Conservation (phyloP, 2,113 vertebrate genomes). For the Hyaena hyaena region DNA sequence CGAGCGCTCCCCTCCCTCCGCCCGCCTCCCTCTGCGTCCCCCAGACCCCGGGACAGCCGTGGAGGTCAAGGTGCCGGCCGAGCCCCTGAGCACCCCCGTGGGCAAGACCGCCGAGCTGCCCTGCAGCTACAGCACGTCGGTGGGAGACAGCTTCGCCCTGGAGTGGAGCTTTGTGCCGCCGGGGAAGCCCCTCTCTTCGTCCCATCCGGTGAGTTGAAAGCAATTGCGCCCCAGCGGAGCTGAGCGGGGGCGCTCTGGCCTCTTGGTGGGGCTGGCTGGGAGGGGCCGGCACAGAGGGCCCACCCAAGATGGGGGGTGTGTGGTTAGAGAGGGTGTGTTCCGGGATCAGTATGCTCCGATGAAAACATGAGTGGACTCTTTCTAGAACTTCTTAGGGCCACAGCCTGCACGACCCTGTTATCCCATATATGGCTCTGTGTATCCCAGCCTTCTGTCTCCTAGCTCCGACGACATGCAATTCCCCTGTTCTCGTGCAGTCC, state of each 20-base stretch:
- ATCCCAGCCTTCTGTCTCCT: not conserved
- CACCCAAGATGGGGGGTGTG: not conserved
- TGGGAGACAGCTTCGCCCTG: conserved; percentile 81
- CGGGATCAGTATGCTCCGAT: not conserved
- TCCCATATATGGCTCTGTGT: no score
- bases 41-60: conserved; percentile 47
- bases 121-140: conserved; percentile 82
- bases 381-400: not conserved
- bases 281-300: not conserved
- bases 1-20: not conserved
- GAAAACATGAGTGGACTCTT: not conserved
- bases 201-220: conserved; percentile 55
- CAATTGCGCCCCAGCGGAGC: not conserved
- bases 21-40: not conserved
- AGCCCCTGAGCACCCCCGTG: conserved; percentile 69
- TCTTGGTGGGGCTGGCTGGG: not conserved
- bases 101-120: conserved; percentile 77
- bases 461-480: not conserved
- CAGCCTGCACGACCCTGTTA: accelerated
- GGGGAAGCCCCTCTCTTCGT: conserved; percentile 56
- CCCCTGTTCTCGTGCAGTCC: not conserved
- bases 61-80: conserved; percentile 79
- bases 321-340: not conserved
- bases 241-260: not conserved
- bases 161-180: conserved; percentile 86